Evolutionary conservation across 2,888 invertebrate genomes (phyloP).

Genomic region (Drosophila greeni): DNA sequence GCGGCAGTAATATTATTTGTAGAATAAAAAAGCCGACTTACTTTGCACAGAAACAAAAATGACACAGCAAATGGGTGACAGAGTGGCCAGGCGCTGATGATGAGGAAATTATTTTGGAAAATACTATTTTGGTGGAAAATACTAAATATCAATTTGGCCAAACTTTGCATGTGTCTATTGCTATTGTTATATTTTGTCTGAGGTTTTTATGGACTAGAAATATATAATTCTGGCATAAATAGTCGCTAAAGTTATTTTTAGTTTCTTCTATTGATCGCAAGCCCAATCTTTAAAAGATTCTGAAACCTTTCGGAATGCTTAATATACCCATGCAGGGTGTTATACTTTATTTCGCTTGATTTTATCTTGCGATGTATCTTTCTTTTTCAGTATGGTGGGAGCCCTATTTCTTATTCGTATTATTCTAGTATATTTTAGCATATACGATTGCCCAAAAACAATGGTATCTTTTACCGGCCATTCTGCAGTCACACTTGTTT

Average conservation of each 20-base stretch:
- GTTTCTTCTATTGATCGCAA: not conserved
- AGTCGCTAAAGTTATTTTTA: no score
- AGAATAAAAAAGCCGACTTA: conserved; percentile 51
- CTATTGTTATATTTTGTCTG: no score
- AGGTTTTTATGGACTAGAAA: not conserved
- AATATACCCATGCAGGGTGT: no score
- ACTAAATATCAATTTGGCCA: not conserved
- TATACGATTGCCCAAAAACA: not conserved
- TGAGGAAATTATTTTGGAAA: no score
- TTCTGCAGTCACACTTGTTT: conserved; percentile 13
- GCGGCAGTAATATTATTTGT: conserved; percentile 41
- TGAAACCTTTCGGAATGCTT: not conserved
- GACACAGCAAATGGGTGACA: conserved; percentile 69
- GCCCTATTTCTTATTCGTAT: not conserved
- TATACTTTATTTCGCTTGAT: not conserved
- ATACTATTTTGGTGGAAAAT: not conserved
- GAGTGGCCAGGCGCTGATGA: conserved; percentile 1
- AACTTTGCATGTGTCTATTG: not conserved
- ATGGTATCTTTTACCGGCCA: not conserved
- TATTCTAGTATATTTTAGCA: not conserved
- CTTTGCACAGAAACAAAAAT: conserved; percentile 59
- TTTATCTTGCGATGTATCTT: not conserved
- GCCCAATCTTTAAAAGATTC: not conserved
- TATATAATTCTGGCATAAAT: no score
- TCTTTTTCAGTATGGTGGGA: not conserved